Base-by-base conservation (phyloP, 1,140 invertebrate species). In the Planococcus citri region DNA sequence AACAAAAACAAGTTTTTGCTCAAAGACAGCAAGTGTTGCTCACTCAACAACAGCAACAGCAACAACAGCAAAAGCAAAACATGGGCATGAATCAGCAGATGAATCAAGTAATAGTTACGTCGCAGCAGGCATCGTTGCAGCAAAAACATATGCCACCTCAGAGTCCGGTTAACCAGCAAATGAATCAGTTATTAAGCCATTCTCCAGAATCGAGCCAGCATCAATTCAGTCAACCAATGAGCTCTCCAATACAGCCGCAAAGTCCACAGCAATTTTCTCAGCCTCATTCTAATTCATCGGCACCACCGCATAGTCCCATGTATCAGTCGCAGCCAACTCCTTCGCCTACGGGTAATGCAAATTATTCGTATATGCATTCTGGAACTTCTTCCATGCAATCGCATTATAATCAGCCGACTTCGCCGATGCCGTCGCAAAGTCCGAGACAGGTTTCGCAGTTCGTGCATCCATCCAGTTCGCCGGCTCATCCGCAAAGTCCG, bases 241-340 rank as follows among this genome's bases (percentile, higher is more conserved):
- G 17, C 17, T 83, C 82, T 3, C 83, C 83, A 10, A 83, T 84
- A 81, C 77, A 82, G 2, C 82, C 82, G 0, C 82, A 78, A 74
- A 80, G 83, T 24, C 83, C 83, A 22, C 80, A 81, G 68, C 80
- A 81, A 70, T 72, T 70, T 68, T 64, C 71, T 41, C 73, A 73
- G 29, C 73, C 72, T 4, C 69, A 67, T 68, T 81, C 83, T 37
- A 80, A 84, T 72, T 78, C 78, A 14, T 79, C 79, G 27, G 78
- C 78, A 70, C 78, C 78, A 24, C 75, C 75, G 24, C 73, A 75
- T 27, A 77, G 76, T 70, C 76, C 76, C 14, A 70, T 76, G 38
- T 71, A 75, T 20, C 41, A 51, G n/a, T 51, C 41, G 6, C 41
- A 51, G n/a, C n/a, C 41, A 3, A 17, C 17, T 6, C 41, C 10